phyloP scores from a whole-genome alignment of 2,113 vertebrate species.

The Nansenia antarctica region DNA sequence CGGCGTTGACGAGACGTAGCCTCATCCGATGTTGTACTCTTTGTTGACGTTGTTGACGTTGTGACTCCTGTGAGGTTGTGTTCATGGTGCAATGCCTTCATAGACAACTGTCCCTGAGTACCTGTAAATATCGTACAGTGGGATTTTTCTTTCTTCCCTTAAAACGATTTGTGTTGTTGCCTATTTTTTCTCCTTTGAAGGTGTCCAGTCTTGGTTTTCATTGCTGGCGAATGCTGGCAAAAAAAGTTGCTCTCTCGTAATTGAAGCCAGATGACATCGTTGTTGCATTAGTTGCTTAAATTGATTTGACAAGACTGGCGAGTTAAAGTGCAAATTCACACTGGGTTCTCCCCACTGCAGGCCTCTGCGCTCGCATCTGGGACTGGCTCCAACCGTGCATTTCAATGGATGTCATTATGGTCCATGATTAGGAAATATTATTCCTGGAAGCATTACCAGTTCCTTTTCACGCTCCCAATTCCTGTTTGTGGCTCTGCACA shows the following conservation, averaged over 20 bases:
- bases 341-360: conserved; percentile 21
- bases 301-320: conserved; percentile 36
- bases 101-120: too few species aligned
- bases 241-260: neutral
- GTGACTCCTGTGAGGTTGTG: too few species aligned
- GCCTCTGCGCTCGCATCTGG: neutral
- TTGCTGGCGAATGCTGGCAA: neutral
- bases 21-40: too few species aligned
- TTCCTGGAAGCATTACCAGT: conserved; percentile 14
- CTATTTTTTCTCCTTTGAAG: conserved; percentile 8
- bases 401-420: conserved; percentile 11
- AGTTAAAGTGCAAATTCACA: conserved; percentile 27
- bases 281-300: neutral
- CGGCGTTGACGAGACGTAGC: too few species aligned
- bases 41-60: too few species aligned
- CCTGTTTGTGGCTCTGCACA: conserved; percentile 11
- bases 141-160: neutral
- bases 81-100: too few species aligned
- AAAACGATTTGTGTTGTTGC: neutral
- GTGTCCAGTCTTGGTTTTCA: conserved; percentile 10
- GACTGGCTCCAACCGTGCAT: conserved; percentile 5
- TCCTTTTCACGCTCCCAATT: conserved; percentile 1
- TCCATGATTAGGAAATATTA: conserved; percentile 3
- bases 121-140: neutral
- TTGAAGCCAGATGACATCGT: neutral